phyloP scores from a whole-genome alignment of 2,797 vertebrate genomes.

The Falco naumanni region DNA sequence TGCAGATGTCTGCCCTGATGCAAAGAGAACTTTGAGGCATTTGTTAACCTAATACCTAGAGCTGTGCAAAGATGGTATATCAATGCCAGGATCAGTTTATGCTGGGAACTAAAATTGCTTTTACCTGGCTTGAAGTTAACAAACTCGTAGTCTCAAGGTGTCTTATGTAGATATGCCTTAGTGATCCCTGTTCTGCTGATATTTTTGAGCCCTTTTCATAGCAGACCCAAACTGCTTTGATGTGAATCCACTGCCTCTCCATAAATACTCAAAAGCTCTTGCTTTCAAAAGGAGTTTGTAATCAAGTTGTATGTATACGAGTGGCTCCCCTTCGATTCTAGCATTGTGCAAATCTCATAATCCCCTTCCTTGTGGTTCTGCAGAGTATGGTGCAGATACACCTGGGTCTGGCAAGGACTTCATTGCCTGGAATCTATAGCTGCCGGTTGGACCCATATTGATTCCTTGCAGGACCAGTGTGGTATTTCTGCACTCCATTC shows the following conservation, averaged over 20 bases:
- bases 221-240: background rate
- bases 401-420: background rate
- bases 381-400: background rate
- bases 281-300: background rate
- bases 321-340: background rate
- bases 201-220: background rate
- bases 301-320: background rate
- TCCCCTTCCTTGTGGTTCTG: background rate
- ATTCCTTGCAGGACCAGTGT: background rate
- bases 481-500: background rate
- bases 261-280: background rate
- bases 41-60: background rate
- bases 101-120: background rate
- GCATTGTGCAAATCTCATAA: background rate
- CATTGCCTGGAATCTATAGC: background rate
- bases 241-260: background rate
- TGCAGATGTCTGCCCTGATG: background rate
- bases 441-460: fast-evolving
- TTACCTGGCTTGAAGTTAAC: background rate
- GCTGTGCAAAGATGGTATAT: background rate
- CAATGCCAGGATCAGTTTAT: background rate
- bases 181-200: background rate
- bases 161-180: background rate
- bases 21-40: background rate
- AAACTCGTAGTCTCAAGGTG: background rate